Base-by-base conservation (phyloP, 2,113 vertebrate genomes). In the Potamarius usumacintae region DNA sequence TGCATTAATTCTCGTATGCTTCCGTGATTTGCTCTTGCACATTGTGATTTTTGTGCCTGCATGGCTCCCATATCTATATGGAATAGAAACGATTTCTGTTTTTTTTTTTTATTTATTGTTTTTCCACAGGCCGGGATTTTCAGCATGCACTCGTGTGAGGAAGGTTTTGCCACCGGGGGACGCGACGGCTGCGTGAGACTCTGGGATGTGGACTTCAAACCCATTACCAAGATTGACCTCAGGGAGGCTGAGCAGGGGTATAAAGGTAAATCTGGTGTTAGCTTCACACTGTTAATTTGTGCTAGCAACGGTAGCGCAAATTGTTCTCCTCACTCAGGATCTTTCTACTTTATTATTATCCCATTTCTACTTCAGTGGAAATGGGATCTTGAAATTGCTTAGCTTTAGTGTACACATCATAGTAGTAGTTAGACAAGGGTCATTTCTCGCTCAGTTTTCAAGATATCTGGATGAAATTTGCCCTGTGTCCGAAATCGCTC, bases 211-310 rank as follows among this genome's bases (percentile, higher is more conserved):
- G 97, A 98, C 89, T 99, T 99, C 94, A 99, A 99, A 92, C 96
- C 98, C 90, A 99, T 99, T 92, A 99, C 98, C 91, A 99, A 97
- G 96, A 99, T 99, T 89, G 98, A 99, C 94, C 96, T 99, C 93
- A 95, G 97, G 89, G 98, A 99, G 93, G 96, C 96, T 9, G 98
- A 99, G 81, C 97, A 99, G 93, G 98, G 98, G 86, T 99, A 99
- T 94, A 98, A 98, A 97, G 97, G 98, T 99, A 94, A 94, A 42
- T 58, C 63, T 79, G 22, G 2, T 62, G 53, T 17, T 7, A n/a
- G 53, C 53, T 50, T 62, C 27, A 60, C 22, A 2, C 34, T 50
- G 18, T 55, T 42, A 42, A 42, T 42, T 42, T 42, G 34, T 4
- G 34, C 34, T 42, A 42, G 34, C 34, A 34, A 34, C 34, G 34